Conservation (phyloP, 2,888 invertebrate genomes). For the Epirrhoe alternata region DNA sequence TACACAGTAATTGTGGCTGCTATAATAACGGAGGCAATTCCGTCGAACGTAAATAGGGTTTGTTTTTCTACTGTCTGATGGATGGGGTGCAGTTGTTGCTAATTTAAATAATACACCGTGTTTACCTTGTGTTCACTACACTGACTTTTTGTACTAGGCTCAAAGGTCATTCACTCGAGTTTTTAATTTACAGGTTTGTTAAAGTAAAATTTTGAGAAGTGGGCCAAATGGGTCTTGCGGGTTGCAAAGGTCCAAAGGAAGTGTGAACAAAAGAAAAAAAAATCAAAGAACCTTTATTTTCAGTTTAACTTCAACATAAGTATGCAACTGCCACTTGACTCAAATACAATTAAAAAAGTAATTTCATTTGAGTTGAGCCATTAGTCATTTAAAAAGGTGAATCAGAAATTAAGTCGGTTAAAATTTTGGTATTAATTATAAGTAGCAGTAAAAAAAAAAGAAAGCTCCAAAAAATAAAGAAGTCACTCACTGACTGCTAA, state of each 20-base stretch:
- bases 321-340: background rate
- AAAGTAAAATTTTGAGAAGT: background rate
- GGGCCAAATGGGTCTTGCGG: conserved; percentile 6
- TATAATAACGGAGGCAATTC: conserved; percentile 75
- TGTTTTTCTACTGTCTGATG: conserved; percentile 63
- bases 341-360: background rate
- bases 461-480: background rate
- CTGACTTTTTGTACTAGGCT: background rate
- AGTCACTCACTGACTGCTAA: conserved; percentile 26
- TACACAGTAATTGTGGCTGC: conserved; percentile 78
- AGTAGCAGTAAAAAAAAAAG: background rate
- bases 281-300: background rate
- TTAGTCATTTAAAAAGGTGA: too few relatives aligned
- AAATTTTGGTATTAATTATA: background rate
- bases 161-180: conserved; percentile 8
- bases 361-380: too few relatives aligned
- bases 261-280: background rate
- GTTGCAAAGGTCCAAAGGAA: conserved; percentile 4
- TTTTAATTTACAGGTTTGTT: conserved; percentile 8
- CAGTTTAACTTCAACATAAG: background rate
- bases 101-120: conserved; percentile 30
- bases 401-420: too few relatives aligned
- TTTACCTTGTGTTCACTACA: conserved; percentile 17
- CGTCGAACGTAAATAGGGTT: conserved; percentile 73
- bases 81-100: conserved; percentile 36